Evolutionary conservation across 2,113 vertebrate species (phyloP).

Genomic region (Progne subis): DNA sequence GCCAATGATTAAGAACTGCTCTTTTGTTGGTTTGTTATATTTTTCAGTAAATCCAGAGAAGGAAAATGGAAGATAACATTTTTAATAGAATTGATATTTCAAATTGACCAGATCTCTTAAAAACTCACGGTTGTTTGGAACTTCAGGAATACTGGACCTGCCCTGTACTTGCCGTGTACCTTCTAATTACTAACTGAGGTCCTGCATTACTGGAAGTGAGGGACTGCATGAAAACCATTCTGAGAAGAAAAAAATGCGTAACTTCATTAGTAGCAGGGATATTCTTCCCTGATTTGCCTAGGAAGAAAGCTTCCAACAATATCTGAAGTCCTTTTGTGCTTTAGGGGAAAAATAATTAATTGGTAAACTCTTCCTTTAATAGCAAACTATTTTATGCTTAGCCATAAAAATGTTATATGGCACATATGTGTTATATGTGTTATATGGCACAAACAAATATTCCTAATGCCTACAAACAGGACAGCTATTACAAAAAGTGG

Average conservation of each 20-base stretch:
- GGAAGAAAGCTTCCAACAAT: background rate
- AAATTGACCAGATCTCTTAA: background rate
- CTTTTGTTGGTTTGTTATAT: background rate
- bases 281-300: background rate
- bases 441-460: background rate
- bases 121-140: background rate
- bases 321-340: background rate
- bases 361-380: slow-evolving; percentile 32
- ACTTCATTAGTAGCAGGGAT: background rate
- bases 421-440: no score
- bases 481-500: background rate
- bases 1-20: background rate
- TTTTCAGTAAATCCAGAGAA: background rate
- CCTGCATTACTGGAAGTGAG: background rate
- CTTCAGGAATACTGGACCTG: background rate
- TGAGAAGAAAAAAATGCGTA: background rate
- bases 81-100: background rate
- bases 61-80: background rate
- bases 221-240: background rate
- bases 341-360: background rate
- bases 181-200: background rate
- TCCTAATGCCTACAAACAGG: background rate
- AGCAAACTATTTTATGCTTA: slow-evolving; percentile 21
- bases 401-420: background rate
- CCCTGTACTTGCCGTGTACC: background rate